Evolutionary conservation across 2,113 vertebrate genomes (phyloP), one percentile per base, ranked within the genome.

Genomic region (Helogale parvula): DNA sequence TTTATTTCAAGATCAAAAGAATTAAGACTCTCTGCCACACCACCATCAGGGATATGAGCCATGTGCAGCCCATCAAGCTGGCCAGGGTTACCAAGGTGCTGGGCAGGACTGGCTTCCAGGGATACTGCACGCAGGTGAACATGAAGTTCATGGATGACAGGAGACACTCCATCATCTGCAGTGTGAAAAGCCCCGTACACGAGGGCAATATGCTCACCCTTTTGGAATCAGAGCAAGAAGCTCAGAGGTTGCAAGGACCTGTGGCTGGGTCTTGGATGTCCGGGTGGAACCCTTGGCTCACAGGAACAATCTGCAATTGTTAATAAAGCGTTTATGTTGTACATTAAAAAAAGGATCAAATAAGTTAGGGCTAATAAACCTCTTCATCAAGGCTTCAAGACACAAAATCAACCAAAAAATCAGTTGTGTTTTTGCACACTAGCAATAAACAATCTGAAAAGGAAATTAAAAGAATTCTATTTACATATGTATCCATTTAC

Each of bases 81-180:
- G 99, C 99, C 25, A 98, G 99, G 99, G 99, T 99, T 31, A 99
- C 99, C 79, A 99, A 99, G 80, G 99, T 99, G 82, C 98, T 99
- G 93, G 99, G 99, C 95, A 99, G 99, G 98, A 99, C 99, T n/a
- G 99, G 99, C 12, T 99, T 99, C 4, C 99, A 99, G 98, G 99
- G 99, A 31, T 99, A 99, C 94, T 99, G 99, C 98, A 99, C 99
- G 60, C 99, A 99, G 99, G 99, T 99, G 47, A 99, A 99, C 1
- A 99, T 99, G 83, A 99, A 99, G 96, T 99, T 99, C 98, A 99
- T 99, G 99, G 99, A 99, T 25, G 99, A 99, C 98, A 99, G 99
- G 95, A 99, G 99, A 97, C 99, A 99, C 50, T 99, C 99, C 69
- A 99, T 99, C 98, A 99, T 99, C 98, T 99, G 99, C 97, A 99